Base-by-base conservation (phyloP, 2,888 invertebrate genomes). In the Pristionchus japonicus region DNA sequence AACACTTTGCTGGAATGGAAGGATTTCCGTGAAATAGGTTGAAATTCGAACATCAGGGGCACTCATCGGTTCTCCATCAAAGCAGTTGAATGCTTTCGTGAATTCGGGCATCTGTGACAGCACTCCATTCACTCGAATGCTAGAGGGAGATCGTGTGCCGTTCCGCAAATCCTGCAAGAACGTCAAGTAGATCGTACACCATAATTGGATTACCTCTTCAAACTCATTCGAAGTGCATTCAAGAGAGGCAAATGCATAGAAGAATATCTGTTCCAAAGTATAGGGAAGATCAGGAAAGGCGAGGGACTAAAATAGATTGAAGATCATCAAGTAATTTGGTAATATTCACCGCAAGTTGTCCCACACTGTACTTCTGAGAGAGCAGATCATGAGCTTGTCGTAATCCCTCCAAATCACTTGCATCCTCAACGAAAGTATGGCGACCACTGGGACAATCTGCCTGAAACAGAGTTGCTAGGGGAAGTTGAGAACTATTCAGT, bases 261-360 rank as follows among this genome's bases (percentile, higher is more conserved):
- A 86, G 74, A 86, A 86, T 11, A 52, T 86, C 31, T 86, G 86
- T 37, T 86, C 86, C n/a, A 86, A 34, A 17, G 86, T 86, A 23
- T 86, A 74, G 49, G 86, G 86, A 2, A 86, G 86, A 20, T 86
- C 86, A n/a, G 86, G 86, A 37, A 86, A 86, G 31, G 86, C 86
- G 13, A 86, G 86, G 20, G 70, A 49, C 86, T 86, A n/a, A 7
- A 74, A 34, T 20, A 9, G 31, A 49, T 52, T 2, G 23, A 47
- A 20, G 40, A 31, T 82, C 23, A 82, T 31, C 0, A 27, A 3
- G 4, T 6, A 4, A 23, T 1, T n/a, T n/a, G n/a, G n/a, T n/a
- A n/a, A n/a, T n/a, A 47, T 43, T 27, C 15, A 86, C 86, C 7
- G 86, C 86, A 3, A 67, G 49, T 61, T 86, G 86, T 20, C 86